Base-by-base conservation (phyloP, 2,888 invertebrate genomes). In the Conistra vaccinii region DNA sequence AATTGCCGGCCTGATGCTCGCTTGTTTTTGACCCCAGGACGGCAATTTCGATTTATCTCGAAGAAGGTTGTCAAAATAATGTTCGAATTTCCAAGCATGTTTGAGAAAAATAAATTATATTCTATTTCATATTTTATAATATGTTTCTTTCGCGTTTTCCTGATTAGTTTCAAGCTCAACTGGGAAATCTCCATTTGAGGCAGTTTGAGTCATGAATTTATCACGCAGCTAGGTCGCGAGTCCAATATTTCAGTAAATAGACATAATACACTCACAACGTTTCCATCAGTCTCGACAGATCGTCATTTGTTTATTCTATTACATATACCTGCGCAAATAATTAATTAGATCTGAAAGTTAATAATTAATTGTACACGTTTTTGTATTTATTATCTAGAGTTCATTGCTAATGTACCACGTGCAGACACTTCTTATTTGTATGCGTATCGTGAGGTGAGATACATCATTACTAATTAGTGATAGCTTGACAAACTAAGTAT, bases 251-350 rank as follows among this genome's bases (percentile, higher is more conserved):
- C 9, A 63, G 17, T 60, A 76, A 55, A 57, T 29, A 57, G 3
- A 67, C 45, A 7, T 29, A 20, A 32, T 45, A 42, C 3, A 51
- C 26, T 23, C 63, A 29, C 6, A 53, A 58, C 60, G 17, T 65
- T 73, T n/a, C 14, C 23, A 42, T 63, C 23, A n/a, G 14, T 39
- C 57, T 23, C 48, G 4, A 26, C 14, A 65, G 20, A 35, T 39
- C 9, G 26, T 51, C 39, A 63, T 63, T 58, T 60, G 63, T 72
- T 73, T 73, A 65, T 26, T 14, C 20, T 14, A 12, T 48, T 48
- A 68, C n/a, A 2, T 42, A 58, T 66, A 78, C 78, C 82, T 78
- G 67, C 35, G 51, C 45, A 63, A 45, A 26, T 68, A 39, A 63
- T 53, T 63, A 75, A 67, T 75, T 67, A 57, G 35, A 51, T 35